Evolutionary conservation across 2,888 invertebrate genomes (phyloP).

Genomic region (Leptinotarsa tumamoca): DNA sequence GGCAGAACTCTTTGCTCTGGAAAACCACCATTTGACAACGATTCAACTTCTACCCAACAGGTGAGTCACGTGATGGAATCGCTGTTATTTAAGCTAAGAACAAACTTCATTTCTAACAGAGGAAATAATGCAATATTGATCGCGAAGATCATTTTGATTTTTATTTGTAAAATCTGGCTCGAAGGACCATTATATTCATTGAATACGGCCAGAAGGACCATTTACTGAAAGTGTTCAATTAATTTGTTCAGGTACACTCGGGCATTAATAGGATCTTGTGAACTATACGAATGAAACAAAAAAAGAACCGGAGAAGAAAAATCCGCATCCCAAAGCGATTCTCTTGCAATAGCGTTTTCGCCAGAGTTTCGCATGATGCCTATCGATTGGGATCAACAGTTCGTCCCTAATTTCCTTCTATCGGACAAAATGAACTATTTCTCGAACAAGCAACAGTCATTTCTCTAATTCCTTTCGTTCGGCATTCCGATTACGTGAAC

Average conservation of each 20-base stretch:
- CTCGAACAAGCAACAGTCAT: constrained; percentile 8
- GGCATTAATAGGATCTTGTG: no score
- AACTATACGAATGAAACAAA: background rate
- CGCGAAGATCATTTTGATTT: background rate
- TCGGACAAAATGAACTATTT: background rate
- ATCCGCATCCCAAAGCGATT: background rate
- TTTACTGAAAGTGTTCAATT: no score
- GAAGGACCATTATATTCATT: background rate
- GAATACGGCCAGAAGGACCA: no score
- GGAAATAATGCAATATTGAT: background rate
- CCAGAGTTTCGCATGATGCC: background rate
- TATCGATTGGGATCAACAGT: constrained; percentile 6
- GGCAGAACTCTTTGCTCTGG: constrained; percentile 77
- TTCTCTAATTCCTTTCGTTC: constrained; percentile 3
- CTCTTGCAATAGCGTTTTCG: background rate
- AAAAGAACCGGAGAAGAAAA: background rate
- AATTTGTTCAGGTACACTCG: no score
- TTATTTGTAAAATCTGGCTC: background rate
- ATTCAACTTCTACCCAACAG: constrained; percentile 76
- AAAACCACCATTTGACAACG: constrained; percentile 77
- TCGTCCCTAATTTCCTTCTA: background rate
- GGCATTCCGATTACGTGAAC: constrained; percentile 2
- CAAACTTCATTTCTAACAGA: no score
- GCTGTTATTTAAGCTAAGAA: no score
- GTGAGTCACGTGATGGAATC: constrained; percentile 61